Evolutionary conservation across 1,140 invertebrate genomes (phyloP), one percentile per base, ranked within the genome.

Genomic region (Brachionus rotundiformis): DNA sequence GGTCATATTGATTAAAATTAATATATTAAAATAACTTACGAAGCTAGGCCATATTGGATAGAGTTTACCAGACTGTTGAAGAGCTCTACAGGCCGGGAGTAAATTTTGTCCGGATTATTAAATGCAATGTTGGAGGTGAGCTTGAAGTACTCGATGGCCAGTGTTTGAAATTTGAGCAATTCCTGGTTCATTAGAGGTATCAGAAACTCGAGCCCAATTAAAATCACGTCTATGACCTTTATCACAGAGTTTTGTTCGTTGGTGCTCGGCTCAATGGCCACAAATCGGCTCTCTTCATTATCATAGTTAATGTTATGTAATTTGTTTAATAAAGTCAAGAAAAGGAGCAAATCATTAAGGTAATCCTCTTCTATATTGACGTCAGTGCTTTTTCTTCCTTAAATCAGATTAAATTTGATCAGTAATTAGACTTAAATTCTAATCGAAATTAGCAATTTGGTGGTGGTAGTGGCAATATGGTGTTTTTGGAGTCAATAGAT

Each of bases 291-390:
- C 10, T 54, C 47, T 13, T 54, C 47, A 41, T 79, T 79, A n/a
- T 79, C 76, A 31, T 59, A 79, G 19, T 79, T 41, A 19, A 54
- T 79, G n/a, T 59, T 41, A 27, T 79, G 76, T 25, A 79, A 25
- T 10, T n/a, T 23, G 16, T 79, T 79, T 7, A 79, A 39, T 19
- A 79, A 41, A 41, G 47, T 59, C 29, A 79, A 25, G 33, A 79
- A 79, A 3, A 79, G 13, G 11, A 79, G 76, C 36, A 79, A 39
- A 79, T 79, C 76, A 19, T 79, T 79, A 29, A 59, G 59, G n/a
- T 79, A 79, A 39, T 79, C 76, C n/a, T 79, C 76, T 33, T 79
- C 76, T 11, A 79, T 41, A 13, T 79, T 79, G n/a, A 25, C 27
- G 5, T 79, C 47, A 33, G 31, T 63, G 13, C 44, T 79, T 63